Evolutionary conservation across 2,797 vertebrate genomes (phyloP).

Genomic region (Rhinoraja longicauda): DNA sequence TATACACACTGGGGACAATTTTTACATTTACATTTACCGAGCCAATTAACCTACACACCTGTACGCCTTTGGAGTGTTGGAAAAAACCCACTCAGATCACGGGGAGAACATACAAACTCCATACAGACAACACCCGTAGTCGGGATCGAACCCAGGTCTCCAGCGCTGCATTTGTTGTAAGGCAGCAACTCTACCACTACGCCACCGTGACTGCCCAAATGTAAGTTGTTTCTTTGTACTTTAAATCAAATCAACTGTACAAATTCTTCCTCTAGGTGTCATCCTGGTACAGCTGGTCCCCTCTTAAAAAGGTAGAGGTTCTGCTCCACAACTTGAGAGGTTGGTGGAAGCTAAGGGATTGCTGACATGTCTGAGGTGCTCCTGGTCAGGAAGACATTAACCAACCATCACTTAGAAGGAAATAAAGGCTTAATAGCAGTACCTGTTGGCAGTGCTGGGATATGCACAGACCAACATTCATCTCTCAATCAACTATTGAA

Average conservation of each 20-base stretch:
- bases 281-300: neutral
- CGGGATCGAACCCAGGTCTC: too few species aligned
- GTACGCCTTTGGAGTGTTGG: too few species aligned
- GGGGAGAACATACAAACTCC: too few species aligned
- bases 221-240: neutral
- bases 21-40: too few species aligned
- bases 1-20: too few species aligned
- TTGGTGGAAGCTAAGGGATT: neutral
- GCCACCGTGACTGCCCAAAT: too few species aligned
- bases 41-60: too few species aligned
- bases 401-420: neutral
- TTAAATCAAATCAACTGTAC: neutral
- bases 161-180: too few species aligned
- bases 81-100: too few species aligned
- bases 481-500: neutral
- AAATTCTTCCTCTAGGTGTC: neutral
- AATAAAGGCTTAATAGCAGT: neutral
- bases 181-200: too few species aligned
- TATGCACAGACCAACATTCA: neutral
- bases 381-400: neutral
- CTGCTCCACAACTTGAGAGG: neutral
- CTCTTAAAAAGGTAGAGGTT: neutral
- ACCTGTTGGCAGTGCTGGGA: neutral
- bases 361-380: neutral
- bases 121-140: too few species aligned